Evolutionary conservation across 2,888 invertebrate genomes (phyloP), one percentile per base, ranked within the genome.

Genomic region (Leucophenga montana): DNA sequence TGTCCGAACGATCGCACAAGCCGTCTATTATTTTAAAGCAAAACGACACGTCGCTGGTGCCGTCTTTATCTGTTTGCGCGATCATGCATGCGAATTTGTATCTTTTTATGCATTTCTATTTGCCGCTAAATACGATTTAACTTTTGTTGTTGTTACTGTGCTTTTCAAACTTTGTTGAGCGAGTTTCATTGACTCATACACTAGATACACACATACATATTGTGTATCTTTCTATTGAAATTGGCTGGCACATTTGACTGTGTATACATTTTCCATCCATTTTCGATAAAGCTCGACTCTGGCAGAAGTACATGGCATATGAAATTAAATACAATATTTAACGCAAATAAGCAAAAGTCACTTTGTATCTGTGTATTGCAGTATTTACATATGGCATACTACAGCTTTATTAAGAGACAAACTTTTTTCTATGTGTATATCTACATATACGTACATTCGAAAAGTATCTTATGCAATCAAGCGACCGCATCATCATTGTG

Each of bases 21-120:
- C 16, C 20, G 56, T 56, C 16, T 18, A 53, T 20, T 20, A 39
- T 39, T 39, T 39, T 39, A 11, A 39, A 39, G 39, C 39, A 33
- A 33, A 33, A 33, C n/a, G 8, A 33, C 33, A 33, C 11, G 71
- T 50, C 71, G 75, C 8, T 39, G 39, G 8, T 39, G 9, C 33
- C 8, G 33, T 39, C 11, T 39, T 39, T 39, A 39, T 39, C 39
- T 53, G 16, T 16, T 31, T 33, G 16, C 31, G 22, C 57, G 31
- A 31, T 57, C 57, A 57, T 57, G 57, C 31, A 57, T 57, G 57
- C 16, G 57, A 57, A 27, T 57, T 57, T 33, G 31, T 31, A n/a
- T 27, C 14, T 18, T 20, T 31, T n/a, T 57, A 27, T 33, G 33
- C 31, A 16, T 31, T 57, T 57, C 1, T n/a, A 9, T 57, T 57